Evolutionary conservation across 2,888 invertebrate species (phyloP).

Genomic region (Harmothoe impar): DNA sequence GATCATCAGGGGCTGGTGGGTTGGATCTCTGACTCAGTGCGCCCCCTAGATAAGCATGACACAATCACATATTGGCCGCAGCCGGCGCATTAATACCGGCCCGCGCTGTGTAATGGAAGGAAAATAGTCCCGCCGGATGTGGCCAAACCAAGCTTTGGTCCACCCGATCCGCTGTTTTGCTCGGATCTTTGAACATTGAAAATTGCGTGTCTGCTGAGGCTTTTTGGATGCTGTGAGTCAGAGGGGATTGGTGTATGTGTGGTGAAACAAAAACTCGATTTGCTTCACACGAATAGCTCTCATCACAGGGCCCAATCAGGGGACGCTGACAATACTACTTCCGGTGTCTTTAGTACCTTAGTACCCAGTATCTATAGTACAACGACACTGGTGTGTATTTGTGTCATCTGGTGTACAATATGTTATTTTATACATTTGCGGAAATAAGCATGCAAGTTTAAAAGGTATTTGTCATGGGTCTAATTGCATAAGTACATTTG

Average conservation of each 20-base stretch:
- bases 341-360: neutral
- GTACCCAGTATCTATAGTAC: neutral
- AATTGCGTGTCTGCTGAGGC: neutral
- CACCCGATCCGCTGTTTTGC: neutral
- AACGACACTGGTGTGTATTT: too few relatives aligned
- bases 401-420: too few relatives aligned
- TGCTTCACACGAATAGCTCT: neutral
- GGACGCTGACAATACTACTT: neutral
- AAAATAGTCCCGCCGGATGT: conserved; percentile 35
- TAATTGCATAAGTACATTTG: too few relatives aligned
- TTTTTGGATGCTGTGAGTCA: neutral
- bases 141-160: neutral
- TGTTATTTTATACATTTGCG: too few relatives aligned
- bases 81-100: neutral
- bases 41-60: neutral
- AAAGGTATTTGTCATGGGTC: too few relatives aligned
- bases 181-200: conserved; percentile 29
- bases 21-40: conserved; percentile 16
- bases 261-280: neutral
- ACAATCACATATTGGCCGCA: neutral
- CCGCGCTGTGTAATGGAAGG: neutral
- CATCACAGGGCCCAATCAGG: neutral
- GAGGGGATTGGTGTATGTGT: neutral
- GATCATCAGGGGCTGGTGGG: neutral
- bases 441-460: too few relatives aligned